Conservation (phyloP, 2,113 vertebrate species). For the Thunnus thynnus region DNA sequence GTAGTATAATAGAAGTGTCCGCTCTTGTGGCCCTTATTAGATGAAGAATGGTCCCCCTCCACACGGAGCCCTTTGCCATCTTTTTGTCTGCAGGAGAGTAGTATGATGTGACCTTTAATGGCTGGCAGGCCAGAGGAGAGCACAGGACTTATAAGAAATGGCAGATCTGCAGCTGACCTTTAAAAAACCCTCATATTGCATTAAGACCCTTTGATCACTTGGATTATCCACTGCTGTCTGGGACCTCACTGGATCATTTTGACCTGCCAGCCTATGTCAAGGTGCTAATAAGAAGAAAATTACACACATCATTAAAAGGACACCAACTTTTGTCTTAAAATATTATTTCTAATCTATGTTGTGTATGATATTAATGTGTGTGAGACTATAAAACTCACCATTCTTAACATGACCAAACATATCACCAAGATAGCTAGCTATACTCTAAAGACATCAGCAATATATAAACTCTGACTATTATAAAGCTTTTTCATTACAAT, state of each 20-base stretch:
- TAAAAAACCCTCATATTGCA: slow-evolving; percentile 77
- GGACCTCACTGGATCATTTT: slow-evolving; percentile 55
- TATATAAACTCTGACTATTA: not conserved
- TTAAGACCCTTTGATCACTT: slow-evolving; percentile 79
- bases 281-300: slow-evolving; percentile 31
- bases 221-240: slow-evolving; percentile 77
- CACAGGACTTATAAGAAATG: slow-evolving; percentile 79
- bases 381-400: not conserved
- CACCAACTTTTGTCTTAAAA: slow-evolving; percentile 3
- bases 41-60: slow-evolving; percentile 66
- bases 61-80: slow-evolving; percentile 59
- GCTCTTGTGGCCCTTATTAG: slow-evolving; percentile 57
- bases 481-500: not conserved
- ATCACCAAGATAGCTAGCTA: not conserved
- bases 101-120: slow-evolving; percentile 80
- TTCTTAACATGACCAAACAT: not conserved
- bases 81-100: slow-evolving; percentile 70
- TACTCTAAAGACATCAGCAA: not conserved
- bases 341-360: not conserved
- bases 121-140: slow-evolving; percentile 66
- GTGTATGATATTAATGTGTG: not conserved
- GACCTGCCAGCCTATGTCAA: slow-evolving; percentile 25
- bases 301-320: slow-evolving; percentile 21
- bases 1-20: slow-evolving; percentile 59
- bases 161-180: slow-evolving; percentile 80